Conservation (phyloP, 2,888 invertebrate genomes). For the Morpho achilles region DNA sequence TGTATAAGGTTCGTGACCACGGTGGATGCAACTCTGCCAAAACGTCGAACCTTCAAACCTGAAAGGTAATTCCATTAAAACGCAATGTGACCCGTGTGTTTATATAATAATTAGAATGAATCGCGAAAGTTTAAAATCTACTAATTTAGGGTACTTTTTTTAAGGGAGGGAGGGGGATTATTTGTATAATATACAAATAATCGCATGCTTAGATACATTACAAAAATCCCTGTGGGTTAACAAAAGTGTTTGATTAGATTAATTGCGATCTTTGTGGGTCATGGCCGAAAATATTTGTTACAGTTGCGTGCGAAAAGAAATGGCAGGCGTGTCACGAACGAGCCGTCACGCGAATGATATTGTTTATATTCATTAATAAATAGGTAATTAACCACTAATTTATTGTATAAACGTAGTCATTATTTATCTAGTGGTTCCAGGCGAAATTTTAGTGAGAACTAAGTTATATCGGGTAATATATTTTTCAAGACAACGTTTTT, state of each 20-base stretch:
- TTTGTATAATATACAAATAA: neutral
- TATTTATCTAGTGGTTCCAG: neutral
- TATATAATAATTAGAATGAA: no score
- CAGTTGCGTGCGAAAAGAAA: conserved; percentile 43
- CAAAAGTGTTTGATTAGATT: conserved; percentile 11
- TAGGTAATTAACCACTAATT: conserved; percentile 10
- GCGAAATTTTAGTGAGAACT: no score
- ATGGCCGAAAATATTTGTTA: conserved; percentile 36
- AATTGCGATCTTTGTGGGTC: conserved; percentile 33
- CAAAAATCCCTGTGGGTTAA: neutral
- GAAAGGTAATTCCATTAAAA: no score
- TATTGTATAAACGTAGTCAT: neutral
- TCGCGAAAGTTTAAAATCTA: no score
- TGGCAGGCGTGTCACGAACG: conserved; percentile 37
- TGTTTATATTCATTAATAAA: conserved; percentile 20
- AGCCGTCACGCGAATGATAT: conserved; percentile 36
- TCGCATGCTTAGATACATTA: neutral
- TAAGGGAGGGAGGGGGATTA: no score
- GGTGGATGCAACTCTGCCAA: no score
- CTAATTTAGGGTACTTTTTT: no score
- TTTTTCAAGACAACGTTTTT: no score
- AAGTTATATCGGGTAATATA: no score
- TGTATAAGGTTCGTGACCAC: no score
- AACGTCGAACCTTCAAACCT: no score
- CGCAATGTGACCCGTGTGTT: no score